These are phyloP conservation scores for Rhinoderma darwinii DNA, from an alignment of 2,113 vertebrate genomes.

Conservation along the genomic window DNA sequence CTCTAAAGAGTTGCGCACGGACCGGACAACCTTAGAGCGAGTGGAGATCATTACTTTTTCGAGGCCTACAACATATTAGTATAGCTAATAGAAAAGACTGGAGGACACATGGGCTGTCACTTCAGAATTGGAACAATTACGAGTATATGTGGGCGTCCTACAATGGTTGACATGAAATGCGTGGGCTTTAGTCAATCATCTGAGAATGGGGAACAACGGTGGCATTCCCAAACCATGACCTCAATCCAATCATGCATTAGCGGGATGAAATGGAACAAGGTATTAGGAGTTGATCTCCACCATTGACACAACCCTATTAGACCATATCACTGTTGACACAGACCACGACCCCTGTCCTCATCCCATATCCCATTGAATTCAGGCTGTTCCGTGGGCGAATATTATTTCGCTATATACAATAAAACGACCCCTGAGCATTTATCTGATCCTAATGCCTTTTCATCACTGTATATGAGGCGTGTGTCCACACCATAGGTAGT, in stretches of 20 bases:
- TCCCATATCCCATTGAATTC: constrained; percentile 13
- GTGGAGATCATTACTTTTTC: background rate
- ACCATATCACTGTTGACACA: constrained; percentile 9
- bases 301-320: background rate
- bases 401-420: no score
- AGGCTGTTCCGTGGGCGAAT: background rate
- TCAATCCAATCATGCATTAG: constrained; percentile 18
- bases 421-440: background rate
- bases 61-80: background rate
- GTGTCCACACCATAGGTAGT: constrained; percentile 1
- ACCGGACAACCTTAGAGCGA: no score
- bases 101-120: background rate
- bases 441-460: constrained; percentile 22
- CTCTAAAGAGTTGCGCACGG: no score
- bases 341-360: background rate
- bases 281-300: constrained; percentile 15
- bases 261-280: background rate
- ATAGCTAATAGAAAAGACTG: background rate
- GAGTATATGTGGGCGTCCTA: background rate
- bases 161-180: constrained; percentile 16
- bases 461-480: no score
- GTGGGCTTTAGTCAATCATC: background rate
- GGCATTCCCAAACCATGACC: constrained; percentile 2
- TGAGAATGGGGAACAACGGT: constrained; percentile 1
- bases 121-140: background rate